Percentiles rank a stretch among this genome's conserved stretches.
phyloP scores from a whole-genome alignment of 2,888 invertebrate genomes.

The Oligia fasciuncula region DNA sequence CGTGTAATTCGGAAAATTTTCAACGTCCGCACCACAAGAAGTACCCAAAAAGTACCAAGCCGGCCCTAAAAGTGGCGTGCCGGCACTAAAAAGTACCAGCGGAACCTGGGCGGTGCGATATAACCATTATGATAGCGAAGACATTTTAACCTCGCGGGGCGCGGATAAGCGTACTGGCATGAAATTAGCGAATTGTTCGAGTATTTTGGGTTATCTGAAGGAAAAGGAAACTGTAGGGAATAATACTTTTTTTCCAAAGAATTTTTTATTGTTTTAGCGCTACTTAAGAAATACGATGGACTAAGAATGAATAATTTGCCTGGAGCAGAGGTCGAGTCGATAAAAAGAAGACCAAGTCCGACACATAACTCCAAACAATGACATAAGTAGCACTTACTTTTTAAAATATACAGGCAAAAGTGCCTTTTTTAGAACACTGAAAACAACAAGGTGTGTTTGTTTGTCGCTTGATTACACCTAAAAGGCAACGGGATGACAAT shows the following conservation, averaged over 20 bases:
- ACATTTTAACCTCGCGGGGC: conserved; percentile 74
- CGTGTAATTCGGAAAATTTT: conserved; percentile 51
- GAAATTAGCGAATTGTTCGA: conserved; percentile 61
- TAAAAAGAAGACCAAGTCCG: background rate
- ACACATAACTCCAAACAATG: background rate
- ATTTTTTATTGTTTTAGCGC: background rate
- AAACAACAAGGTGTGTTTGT: conserved; percentile 27
- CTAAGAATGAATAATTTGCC: background rate
- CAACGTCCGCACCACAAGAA: conserved; percentile 23
- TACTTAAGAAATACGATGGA: background rate
- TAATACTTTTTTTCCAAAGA: background rate
- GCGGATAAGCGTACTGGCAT: conserved; percentile 71
- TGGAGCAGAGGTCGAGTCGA: background rate
- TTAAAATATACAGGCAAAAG: background rate
- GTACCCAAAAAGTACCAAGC: conserved; percentile 52
- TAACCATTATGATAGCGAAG: conserved; percentile 82
- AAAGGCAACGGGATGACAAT: conserved; percentile 51
- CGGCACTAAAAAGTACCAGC: conserved; percentile 70
- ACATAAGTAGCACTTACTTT: background rate
- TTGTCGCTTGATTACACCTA: conserved; percentile 52
- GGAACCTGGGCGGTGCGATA: conserved; percentile 75
- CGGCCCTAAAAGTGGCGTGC: conserved; percentile 60
- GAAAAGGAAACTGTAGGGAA: background rate
- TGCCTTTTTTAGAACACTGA: background rate
- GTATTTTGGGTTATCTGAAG: conserved; percentile 13